Percentiles rank a stretch among this genome's conserved stretches.
Conservation (phyloP, 1,140 invertebrate genomes). For the Geopemphigus sp. region DNA sequence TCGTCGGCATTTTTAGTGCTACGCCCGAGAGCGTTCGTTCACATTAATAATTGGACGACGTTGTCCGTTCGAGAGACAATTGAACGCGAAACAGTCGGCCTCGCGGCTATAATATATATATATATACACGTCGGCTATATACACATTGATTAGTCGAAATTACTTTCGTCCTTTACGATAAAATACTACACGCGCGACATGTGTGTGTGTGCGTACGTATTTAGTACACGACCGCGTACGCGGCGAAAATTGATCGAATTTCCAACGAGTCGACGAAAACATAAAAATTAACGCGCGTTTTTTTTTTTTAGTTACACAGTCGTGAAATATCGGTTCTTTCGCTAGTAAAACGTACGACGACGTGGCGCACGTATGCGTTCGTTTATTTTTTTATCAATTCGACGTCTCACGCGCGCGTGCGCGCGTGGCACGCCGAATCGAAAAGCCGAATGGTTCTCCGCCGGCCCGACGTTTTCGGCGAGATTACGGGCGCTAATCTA, state of each 20-base stretch:
- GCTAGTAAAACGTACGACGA: too few relatives aligned
- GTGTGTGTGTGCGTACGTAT: background rate
- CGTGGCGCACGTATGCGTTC: too few relatives aligned
- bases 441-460: too few relatives aligned
- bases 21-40: background rate
- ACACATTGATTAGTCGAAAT: slow-evolving; percentile 41
- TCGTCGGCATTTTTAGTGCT: slow-evolving; percentile 40
- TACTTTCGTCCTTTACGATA: slow-evolving; percentile 15
- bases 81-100: background rate
- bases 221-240: background rate
- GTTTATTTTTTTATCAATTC: too few relatives aligned
- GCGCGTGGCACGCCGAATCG: too few relatives aligned
- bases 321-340: too few relatives aligned
- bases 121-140: background rate
- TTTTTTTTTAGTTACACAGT: too few relatives aligned
- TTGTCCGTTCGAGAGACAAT: slow-evolving; percentile 28
- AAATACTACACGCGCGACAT: background rate
- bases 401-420: too few relatives aligned
- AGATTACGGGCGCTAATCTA: too few relatives aligned
- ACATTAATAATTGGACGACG: background rate
- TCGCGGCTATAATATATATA: background rate
- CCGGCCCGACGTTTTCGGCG: too few relatives aligned
- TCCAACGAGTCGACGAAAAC: too few relatives aligned
- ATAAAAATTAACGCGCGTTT: too few relatives aligned
- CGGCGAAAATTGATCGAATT: background rate